Evolutionary conservation across 2,888 invertebrate genomes (phyloP).

Genomic region (Anagyrus pseudococci): DNA sequence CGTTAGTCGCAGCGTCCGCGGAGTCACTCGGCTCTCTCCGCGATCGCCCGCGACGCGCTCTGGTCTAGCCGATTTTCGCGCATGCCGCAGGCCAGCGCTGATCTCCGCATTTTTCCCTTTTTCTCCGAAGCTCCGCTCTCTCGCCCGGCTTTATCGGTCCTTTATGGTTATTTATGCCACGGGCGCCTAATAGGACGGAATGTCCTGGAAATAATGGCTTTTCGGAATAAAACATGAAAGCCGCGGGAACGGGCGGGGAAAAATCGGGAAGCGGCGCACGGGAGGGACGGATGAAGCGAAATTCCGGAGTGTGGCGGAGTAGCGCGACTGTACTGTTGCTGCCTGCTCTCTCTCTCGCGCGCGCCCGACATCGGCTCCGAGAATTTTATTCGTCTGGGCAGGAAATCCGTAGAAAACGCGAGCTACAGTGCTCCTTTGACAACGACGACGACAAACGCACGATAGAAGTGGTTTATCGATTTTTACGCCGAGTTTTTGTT

Average conservation of each 20-base stretch:
- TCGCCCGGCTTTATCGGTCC: conserved; percentile 28
- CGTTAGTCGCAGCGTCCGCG: too few species aligned
- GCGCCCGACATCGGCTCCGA: background rate
- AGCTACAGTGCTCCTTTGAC: too few species aligned
- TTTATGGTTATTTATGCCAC: conserved; percentile 35
- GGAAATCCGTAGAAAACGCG: background rate
- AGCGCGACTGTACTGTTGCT: background rate
- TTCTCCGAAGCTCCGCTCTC: conserved; percentile 17
- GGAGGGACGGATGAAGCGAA: conserved; percentile 17
- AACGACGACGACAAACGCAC: too few species aligned
- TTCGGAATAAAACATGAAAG: conserved; percentile 35
- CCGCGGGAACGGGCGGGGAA: background rate
- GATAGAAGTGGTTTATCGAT: too few species aligned
- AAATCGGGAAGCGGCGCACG: background rate
- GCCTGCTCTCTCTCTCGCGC: too few species aligned
- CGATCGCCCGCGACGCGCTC: too few species aligned
- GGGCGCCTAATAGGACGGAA: conserved; percentile 36
- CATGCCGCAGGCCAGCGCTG: too few species aligned
- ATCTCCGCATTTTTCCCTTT: conserved; percentile 10
- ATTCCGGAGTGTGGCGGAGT: conserved; percentile 8
- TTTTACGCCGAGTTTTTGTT: too few species aligned
- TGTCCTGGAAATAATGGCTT: conserved; percentile 36
- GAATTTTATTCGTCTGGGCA: conserved; percentile 16
- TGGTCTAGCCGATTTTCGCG: too few species aligned
- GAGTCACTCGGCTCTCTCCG: too few species aligned